Conservation (phyloP, 2,888 invertebrate species). For the Eurois occulta region DNA sequence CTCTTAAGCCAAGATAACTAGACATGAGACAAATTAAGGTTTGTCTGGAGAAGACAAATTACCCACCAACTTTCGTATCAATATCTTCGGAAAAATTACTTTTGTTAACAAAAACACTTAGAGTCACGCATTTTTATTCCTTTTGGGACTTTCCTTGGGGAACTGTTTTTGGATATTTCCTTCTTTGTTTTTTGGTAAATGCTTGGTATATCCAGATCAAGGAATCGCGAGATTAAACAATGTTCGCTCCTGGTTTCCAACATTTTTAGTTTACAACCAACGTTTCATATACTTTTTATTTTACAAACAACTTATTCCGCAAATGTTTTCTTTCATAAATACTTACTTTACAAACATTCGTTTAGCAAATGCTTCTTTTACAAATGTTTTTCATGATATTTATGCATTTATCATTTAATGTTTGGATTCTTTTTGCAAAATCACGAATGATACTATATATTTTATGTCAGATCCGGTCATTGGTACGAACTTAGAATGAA, state of each 20-base stretch:
- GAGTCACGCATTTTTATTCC: slow-evolving; percentile 32
- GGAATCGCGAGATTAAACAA: background rate
- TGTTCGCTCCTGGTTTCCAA: background rate
- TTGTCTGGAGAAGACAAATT: slow-evolving; percentile 49
- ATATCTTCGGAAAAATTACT: slow-evolving; percentile 57
- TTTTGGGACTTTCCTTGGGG: slow-evolving; percentile 22
- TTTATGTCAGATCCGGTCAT: too few species aligned
- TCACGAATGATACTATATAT: too few species aligned
- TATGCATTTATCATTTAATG: too few species aligned
- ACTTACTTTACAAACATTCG: too few species aligned
- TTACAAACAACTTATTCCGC: too few species aligned
- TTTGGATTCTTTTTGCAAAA: too few species aligned
- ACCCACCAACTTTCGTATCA: slow-evolving; percentile 47
- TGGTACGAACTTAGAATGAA: too few species aligned
- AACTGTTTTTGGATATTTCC: slow-evolving; percentile 19
- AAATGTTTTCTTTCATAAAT: too few species aligned
- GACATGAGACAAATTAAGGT: slow-evolving; percentile 48
- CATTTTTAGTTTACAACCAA: too few species aligned
- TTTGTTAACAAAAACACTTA: slow-evolving; percentile 59
- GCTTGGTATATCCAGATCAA: background rate
- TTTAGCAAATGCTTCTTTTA: too few species aligned
- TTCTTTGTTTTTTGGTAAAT: slow-evolving; percentile 34
- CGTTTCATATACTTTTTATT: too few species aligned
- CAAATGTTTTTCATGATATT: too few species aligned
- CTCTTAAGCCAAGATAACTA: slow-evolving; percentile 24